A percentile compares a stretch with the other conserved stretches of the same genome.
These are phyloP conservation scores for Drosophila lowei DNA, from an alignment of 1,140 invertebrate genomes.

Conservation along the genomic window DNA sequence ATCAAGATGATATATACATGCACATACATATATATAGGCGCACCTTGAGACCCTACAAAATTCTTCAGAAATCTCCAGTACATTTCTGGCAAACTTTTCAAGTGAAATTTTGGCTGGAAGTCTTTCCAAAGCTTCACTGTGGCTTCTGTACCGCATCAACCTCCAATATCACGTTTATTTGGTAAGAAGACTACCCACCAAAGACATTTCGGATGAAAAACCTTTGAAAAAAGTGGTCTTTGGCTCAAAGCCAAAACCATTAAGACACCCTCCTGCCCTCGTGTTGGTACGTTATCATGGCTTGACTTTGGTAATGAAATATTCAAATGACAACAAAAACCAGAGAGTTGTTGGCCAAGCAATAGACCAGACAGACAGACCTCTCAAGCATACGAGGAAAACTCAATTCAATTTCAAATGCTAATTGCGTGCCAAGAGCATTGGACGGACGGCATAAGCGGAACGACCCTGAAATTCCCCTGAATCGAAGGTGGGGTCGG, in stretches of 20 bases:
- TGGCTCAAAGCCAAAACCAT: constrained; percentile 44
- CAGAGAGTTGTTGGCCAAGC: constrained; percentile 21
- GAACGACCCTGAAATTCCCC: constrained; percentile 53
- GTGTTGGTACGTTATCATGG: constrained; percentile 24
- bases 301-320: constrained; percentile 53
- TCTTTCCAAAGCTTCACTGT: constrained; percentile 7
- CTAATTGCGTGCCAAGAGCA: constrained; percentile 68
- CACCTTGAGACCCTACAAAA: constrained; percentile 19
- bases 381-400: constrained; percentile 27
- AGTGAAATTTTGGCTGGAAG: no score
- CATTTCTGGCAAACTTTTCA: no score
- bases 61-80: constrained; percentile 9
- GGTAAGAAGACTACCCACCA: background rate
- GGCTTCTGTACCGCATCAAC: background rate
- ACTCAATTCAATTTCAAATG: constrained; percentile 59
- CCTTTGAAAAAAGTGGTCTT: background rate
- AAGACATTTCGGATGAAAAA: constrained; percentile 3
- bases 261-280: background rate
- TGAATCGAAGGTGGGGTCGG: background rate
- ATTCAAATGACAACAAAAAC: constrained; percentile 51
- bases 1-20: constrained; percentile 25
- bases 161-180: background rate
- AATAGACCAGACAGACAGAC: constrained; percentile 7
- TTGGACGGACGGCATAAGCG: constrained; percentile 40
- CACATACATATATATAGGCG: constrained; percentile 5